phyloP scores from a whole-genome alignment of 2,113 vertebrate species.

The Lathamus discolor region DNA sequence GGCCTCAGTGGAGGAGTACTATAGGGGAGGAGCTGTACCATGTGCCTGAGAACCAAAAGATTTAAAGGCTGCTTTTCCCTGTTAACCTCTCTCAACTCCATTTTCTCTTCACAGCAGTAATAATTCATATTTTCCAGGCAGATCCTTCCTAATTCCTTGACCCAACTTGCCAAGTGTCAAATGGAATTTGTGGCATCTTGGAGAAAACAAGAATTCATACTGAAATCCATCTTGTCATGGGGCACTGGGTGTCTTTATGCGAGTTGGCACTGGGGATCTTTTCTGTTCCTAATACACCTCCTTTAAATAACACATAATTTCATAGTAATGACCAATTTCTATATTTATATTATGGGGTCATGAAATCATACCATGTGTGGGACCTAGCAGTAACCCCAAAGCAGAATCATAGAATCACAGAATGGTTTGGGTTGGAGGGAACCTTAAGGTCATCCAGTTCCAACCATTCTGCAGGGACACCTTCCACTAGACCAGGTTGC shows the following conservation, averaged over 20 bases:
- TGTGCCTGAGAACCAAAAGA: neutral
- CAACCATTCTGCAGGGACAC: neutral
- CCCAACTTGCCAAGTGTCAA: neutral
- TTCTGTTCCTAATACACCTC: neutral
- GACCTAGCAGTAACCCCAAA: neutral
- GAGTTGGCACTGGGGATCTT: neutral
- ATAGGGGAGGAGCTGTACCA: neutral
- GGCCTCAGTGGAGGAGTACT: rapidly evolving
- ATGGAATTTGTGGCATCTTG: neutral
- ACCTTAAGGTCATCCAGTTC: neutral
- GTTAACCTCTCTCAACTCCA: neutral
- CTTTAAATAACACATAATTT: neutral
- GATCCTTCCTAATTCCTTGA: neutral
- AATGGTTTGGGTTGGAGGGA: neutral
- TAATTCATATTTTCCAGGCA: neutral
- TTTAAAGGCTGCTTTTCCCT: neutral
- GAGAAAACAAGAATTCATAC: neutral
- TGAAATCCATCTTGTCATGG: neutral
- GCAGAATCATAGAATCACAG: neutral
- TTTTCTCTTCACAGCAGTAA: neutral
- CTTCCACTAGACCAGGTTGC: neutral
- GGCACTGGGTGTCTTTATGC: neutral
- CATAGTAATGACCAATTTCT: neutral
- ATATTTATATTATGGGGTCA: neutral
- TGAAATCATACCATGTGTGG: neutral